phyloP scores from a whole-genome alignment of 2,113 vertebrate genomes.

The Neofelis nebulosa region DNA sequence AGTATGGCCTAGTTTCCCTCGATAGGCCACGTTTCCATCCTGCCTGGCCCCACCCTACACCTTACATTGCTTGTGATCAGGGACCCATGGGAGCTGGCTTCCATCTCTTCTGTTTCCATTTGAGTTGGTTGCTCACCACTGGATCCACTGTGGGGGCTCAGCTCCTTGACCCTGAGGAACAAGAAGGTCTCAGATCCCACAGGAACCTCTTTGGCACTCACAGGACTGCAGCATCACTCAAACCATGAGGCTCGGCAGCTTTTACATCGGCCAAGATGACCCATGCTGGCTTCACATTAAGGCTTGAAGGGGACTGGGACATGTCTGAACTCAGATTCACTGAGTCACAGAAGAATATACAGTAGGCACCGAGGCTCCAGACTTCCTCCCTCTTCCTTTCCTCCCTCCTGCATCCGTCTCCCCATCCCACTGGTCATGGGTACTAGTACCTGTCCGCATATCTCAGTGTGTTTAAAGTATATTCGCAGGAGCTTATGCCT shows the following conservation, averaged over 20 bases:
- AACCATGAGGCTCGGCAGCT: background rate
- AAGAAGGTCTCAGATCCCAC: background rate
- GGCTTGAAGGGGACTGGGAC: slow-evolving; percentile 81
- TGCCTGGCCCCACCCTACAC: background rate
- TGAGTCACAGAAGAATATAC: background rate
- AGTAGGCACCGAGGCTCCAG: background rate
- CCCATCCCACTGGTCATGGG: background rate
- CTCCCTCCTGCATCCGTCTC: background rate
- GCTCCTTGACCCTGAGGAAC: slow-evolving; percentile 87
- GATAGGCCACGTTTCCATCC: background rate
- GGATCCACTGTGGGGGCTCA: slow-evolving; percentile 82
- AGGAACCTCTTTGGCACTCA: background rate
- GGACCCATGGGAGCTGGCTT: slow-evolving; percentile 49
- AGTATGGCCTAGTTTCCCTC: background rate
- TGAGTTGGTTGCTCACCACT: slow-evolving; percentile 76
- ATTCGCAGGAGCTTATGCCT: slow-evolving; percentile 95
- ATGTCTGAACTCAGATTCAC: background rate
- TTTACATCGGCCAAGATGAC: background rate
- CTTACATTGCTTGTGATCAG: slow-evolving; percentile 75
- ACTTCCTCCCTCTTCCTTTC: background rate
- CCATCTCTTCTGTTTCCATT: slow-evolving; percentile 85
- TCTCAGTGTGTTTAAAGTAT: slow-evolving; percentile 96
- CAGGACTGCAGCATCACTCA: background rate
- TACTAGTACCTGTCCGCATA: slow-evolving; percentile 95
- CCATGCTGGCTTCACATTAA: slow-evolving; percentile 83